Percentiles rank a stretch among this genome's conserved stretches.
phyloP scores from a whole-genome alignment of 2,888 invertebrate genomes.

The Polydrusus tereticollis region DNA sequence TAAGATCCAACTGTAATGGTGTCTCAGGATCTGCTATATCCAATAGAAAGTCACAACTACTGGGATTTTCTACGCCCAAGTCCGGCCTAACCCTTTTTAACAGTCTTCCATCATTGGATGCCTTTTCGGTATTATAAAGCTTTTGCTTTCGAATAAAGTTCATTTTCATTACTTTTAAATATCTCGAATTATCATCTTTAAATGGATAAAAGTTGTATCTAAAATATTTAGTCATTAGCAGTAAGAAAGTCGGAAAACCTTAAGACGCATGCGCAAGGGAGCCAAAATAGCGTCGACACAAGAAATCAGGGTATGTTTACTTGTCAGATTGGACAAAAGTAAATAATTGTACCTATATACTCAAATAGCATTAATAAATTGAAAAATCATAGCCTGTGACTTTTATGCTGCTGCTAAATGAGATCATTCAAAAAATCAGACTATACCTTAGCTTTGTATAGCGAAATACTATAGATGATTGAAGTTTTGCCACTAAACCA shows the following conservation, averaged over 20 bases:
- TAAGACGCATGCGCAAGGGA: no score
- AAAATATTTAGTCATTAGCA: background rate
- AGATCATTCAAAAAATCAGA: background rate
- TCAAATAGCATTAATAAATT: no score
- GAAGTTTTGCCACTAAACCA: constrained; percentile 55
- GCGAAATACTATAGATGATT: constrained; percentile 49
- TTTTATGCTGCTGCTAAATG: no score
- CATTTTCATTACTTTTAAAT: constrained; percentile 51
- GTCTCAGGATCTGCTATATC: background rate
- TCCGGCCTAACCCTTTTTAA: constrained; percentile 44
- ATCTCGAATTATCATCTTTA: constrained; percentile 50
- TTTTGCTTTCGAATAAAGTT: constrained; percentile 47
- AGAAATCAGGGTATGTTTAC: no score
- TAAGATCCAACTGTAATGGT: constrained; percentile 47
- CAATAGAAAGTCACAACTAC: background rate
- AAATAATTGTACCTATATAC: no score
- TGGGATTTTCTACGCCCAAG: background rate
- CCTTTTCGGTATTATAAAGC: constrained; percentile 50
- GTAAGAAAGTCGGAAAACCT: no score
- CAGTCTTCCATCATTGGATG: constrained; percentile 52
- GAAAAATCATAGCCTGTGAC: no score
- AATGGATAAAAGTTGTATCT: constrained; percentile 56
- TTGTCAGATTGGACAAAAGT: no score
- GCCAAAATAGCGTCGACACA: no score
- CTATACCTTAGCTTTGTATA: constrained; percentile 45